These are phyloP conservation scores for Thymallus thymallus DNA, from an alignment of 2,113 vertebrate species.

Conservation along the genomic window DNA sequence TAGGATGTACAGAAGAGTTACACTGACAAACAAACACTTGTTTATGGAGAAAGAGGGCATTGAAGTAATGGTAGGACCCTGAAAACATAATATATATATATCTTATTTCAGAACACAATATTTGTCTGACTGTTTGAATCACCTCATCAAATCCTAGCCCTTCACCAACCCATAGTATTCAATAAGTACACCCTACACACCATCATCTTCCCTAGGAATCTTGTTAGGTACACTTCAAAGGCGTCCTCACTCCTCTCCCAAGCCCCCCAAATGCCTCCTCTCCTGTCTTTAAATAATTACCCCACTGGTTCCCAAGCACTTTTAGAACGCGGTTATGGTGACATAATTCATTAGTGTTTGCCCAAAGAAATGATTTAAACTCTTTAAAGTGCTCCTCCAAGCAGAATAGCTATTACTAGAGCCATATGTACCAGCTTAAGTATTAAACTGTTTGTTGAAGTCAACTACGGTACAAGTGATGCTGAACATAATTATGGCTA, in stretches of 20 bases:
- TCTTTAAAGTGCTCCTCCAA: slow-evolving; percentile 88
- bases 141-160: neutral
- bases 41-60: too few relatives aligned
- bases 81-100: neutral
- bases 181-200: slow-evolving; percentile 10
- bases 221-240: slow-evolving; percentile 55
- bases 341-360: slow-evolving; percentile 79
- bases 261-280: slow-evolving; percentile 48
- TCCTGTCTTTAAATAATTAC: slow-evolving; percentile 64
- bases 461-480: slow-evolving; percentile 91
- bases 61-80: neutral
- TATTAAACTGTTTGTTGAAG: slow-evolving; percentile 98
- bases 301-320: slow-evolving; percentile 56
- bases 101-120: neutral
- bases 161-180: slow-evolving; percentile 11
- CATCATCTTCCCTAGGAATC: slow-evolving; percentile 33
- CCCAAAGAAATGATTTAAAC: slow-evolving; percentile 76
- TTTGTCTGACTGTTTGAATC: slow-evolving; percentile 3
- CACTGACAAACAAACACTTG: too few relatives aligned
- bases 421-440: slow-evolving; percentile 90
- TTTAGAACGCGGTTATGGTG: slow-evolving; percentile 65
- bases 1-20: neutral
- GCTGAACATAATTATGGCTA: slow-evolving; percentile 99
- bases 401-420: slow-evolving; percentile 97
- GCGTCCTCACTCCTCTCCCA: slow-evolving; percentile 29